Conservation (phyloP, 2,888 invertebrate genomes). For the Cyclophora albipunctata region DNA sequence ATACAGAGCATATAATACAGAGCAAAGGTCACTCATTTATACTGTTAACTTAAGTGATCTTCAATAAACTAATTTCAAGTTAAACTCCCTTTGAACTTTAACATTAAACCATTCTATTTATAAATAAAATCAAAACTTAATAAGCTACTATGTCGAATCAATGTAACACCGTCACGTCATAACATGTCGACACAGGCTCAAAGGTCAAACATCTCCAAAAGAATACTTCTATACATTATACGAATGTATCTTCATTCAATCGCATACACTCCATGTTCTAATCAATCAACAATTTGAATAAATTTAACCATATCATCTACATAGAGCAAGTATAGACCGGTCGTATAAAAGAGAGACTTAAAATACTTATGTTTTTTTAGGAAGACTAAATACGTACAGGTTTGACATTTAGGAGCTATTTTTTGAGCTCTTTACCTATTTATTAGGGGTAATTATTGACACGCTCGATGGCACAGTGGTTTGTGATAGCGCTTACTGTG, state of each 20-base stretch:
- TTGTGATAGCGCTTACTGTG: too few species aligned
- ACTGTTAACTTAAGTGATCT: too few species aligned
- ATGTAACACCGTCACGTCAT: constrained; percentile 26
- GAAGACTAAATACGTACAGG: constrained; percentile 1
- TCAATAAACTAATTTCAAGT: too few species aligned
- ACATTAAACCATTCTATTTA: background rate
- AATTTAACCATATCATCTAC: constrained; percentile 43
- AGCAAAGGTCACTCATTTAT: too few species aligned
- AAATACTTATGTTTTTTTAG: constrained; percentile 19
- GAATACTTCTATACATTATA: constrained; percentile 55
- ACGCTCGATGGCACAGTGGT: too few species aligned
- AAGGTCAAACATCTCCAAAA: constrained; percentile 49
- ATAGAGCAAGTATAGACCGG: background rate
- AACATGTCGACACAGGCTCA: constrained; percentile 54
- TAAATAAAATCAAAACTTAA: constrained; percentile 1
- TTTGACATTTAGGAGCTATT: too few species aligned
- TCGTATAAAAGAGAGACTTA: background rate
- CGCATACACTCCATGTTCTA: constrained; percentile 56
- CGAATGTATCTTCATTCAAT: constrained; percentile 72
- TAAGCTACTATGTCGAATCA: constrained; percentile 17
- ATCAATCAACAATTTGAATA: constrained; percentile 75
- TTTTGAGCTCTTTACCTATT: too few species aligned
- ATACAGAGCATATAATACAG: too few species aligned
- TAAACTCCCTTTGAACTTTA: too few species aligned
- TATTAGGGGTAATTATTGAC: too few species aligned